Conservation (phyloP, 2,888 invertebrate genomes). For the Neelides folsomi region DNA sequence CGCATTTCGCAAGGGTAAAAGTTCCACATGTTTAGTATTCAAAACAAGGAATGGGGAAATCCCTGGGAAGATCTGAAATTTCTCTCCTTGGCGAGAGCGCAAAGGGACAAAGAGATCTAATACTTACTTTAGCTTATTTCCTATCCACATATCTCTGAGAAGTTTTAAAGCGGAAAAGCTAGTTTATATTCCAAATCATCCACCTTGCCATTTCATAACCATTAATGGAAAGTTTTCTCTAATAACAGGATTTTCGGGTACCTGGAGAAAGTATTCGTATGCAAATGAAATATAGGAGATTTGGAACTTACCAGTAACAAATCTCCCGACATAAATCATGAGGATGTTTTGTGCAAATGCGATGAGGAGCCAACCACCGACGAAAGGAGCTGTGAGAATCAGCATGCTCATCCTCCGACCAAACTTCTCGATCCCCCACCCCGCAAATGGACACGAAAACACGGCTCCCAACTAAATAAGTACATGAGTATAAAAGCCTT, state of each 20-base stretch:
- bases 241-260: too few relatives aligned
- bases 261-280: not conserved
- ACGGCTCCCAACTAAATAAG: conserved; percentile 28
- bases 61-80: too few relatives aligned
- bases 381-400: conserved; percentile 7
- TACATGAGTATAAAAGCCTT: conserved; percentile 1
- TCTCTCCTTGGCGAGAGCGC: too few relatives aligned
- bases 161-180: not conserved
- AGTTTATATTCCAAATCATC: not conserved
- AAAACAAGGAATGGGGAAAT: too few relatives aligned
- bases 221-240: not conserved
- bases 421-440: conserved; percentile 20
- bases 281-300: not conserved
- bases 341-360: conserved; percentile 31
- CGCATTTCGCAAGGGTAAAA: too few relatives aligned
- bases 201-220: not conserved
- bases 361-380: conserved; percentile 37
- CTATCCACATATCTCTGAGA: too few relatives aligned
- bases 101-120: too few relatives aligned
- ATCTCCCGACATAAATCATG: conserved; percentile 43
- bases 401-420: conserved; percentile 24
- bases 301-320: conserved; percentile 21
- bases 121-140: too few relatives aligned
- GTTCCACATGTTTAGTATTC: too few relatives aligned
- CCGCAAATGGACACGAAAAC: conserved; percentile 27